phyloP scores from a whole-genome alignment of 2,888 invertebrate species.

The Apocheima hispidaria region DNA sequence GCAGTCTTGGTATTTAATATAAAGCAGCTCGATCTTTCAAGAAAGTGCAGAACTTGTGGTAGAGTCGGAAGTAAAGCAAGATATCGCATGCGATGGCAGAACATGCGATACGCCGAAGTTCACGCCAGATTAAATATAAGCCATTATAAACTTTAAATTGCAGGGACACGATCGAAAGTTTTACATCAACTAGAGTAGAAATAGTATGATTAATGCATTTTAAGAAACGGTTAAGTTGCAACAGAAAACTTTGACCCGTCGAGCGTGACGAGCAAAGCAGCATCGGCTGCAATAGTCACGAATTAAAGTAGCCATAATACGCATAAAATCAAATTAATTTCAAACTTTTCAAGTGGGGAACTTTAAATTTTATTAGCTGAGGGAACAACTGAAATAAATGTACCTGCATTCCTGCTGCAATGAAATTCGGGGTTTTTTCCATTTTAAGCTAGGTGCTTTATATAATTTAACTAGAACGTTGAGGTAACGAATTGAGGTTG shows the following conservation, averaged over 20 bases:
- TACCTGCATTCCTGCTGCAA: conserved; percentile 15
- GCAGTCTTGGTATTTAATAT: background rate
- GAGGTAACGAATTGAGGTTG: background rate
- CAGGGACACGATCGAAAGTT: conserved; percentile 63
- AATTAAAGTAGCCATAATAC: conserved; percentile 48
- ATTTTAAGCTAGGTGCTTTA: background rate
- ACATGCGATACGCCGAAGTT: conserved; percentile 58
- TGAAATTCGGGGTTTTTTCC: conserved; percentile 7
- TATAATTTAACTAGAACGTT: background rate
- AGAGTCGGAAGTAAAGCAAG: conserved; percentile 53
- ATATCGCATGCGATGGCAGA: conserved; percentile 51
- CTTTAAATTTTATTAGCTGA: conserved; percentile 31
- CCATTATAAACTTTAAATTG: conserved; percentile 63
- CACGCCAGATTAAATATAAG: conserved; percentile 56
- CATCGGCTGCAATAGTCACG: conserved; percentile 59
- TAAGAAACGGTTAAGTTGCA: conserved; percentile 74
- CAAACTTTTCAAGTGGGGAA: conserved; percentile 31
- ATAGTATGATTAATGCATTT: conserved; percentile 76
- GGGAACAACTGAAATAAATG: conserved; percentile 29
- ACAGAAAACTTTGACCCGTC: conserved; percentile 71
- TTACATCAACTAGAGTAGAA: conserved; percentile 53
- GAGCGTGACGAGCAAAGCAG: conserved; percentile 65
- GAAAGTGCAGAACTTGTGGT: conserved; percentile 64
- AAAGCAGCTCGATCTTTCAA: conserved; percentile 53
- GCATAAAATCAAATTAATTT: conserved; percentile 48